Conservation (phyloP, 2,113 vertebrate genomes). For the Pangasianodon gigas region DNA sequence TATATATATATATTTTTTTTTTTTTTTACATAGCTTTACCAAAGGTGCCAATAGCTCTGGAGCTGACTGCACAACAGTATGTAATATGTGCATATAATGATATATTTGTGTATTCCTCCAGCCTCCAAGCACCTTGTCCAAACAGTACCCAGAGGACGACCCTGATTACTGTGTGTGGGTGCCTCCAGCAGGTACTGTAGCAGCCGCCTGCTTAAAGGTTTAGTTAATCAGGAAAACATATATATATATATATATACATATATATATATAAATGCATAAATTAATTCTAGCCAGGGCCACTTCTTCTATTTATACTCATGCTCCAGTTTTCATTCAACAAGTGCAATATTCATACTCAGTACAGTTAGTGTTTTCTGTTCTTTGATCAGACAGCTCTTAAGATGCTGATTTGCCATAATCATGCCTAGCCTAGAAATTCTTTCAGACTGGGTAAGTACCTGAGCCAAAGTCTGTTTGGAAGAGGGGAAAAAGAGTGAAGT, state of each 20-base stretch:
- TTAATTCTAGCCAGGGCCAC: neutral
- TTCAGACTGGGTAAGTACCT: neutral
- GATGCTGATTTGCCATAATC: neutral
- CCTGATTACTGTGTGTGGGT: conserved; percentile 96
- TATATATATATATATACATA: neutral
- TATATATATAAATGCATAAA: neutral
- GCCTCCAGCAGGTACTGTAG: conserved; percentile 85
- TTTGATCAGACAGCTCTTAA: conserved; percentile 19
- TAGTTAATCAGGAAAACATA: neutral
- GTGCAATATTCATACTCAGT: neutral
- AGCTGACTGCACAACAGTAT: neutral
- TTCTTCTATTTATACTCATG: neutral
- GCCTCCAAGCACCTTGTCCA: conserved; percentile 74
- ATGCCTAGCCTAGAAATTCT: neutral
- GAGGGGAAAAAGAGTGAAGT: neutral
- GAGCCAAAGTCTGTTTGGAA: neutral
- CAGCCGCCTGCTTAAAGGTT: neutral
- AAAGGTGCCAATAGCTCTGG: neutral
- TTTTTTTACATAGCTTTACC: neutral
- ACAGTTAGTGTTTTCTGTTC: neutral
- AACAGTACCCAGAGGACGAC: conserved; percentile 88
- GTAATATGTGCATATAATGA: neutral
- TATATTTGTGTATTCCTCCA: conserved; percentile 57
- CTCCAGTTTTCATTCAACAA: neutral
- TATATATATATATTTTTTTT: neutral